Conservation (phyloP, 2,888 invertebrate species). For the Andrena chrysosceles region DNA sequence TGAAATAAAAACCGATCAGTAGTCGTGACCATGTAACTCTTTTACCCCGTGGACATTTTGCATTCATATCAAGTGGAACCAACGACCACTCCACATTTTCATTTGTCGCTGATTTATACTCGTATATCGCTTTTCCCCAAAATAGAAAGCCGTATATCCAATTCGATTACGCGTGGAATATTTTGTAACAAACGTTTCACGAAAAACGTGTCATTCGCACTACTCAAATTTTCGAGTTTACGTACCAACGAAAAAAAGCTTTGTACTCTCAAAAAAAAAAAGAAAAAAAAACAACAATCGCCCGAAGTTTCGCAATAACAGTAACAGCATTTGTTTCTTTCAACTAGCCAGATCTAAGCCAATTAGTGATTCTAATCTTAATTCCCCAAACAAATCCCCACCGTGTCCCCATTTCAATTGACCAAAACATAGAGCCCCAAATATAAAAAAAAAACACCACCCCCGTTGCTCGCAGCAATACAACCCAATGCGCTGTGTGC, state of each 20-base stretch:
- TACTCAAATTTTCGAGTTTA: not conserved
- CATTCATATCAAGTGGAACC: conserved; percentile 23
- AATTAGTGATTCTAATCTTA: too few relatives aligned
- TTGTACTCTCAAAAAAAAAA: not conserved
- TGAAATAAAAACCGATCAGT: conserved; percentile 32
- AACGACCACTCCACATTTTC: conserved; percentile 9
- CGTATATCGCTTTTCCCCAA: not conserved
- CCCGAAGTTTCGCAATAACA: too few relatives aligned
- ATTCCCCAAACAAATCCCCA: too few relatives aligned
- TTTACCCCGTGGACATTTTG: conserved; percentile 30
- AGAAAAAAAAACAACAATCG: too few relatives aligned
- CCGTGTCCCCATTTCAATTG: too few relatives aligned
- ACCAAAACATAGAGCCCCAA: not conserved
- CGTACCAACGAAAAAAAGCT: not conserved
- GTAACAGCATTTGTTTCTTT: too few relatives aligned
- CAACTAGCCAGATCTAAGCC: too few relatives aligned
- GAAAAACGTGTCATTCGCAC: not conserved
- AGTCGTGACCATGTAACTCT: conserved; percentile 23
- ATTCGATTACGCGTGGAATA: not conserved
- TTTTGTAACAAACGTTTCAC: not conserved
- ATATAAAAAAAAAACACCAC: not conserved
- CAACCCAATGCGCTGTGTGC: not conserved
- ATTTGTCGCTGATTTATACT: not conserved
- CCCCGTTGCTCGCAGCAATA: not conserved
- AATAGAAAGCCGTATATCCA: not conserved